Conservation (phyloP, 2,797 vertebrate genomes). For the Epinephelus malabaricus region DNA sequence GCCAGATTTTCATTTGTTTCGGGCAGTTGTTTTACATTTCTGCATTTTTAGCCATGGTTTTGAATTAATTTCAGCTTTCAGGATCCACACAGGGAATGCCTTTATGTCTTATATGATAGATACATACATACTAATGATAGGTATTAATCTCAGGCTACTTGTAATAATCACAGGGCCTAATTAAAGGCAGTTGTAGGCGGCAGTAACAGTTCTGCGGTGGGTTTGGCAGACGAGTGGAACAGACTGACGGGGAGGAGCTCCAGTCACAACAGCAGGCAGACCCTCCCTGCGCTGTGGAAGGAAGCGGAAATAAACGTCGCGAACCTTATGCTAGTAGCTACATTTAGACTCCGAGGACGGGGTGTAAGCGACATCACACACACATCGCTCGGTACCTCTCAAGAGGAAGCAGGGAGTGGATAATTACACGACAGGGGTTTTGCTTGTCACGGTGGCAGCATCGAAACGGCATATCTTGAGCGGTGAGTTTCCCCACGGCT, state of each 20-base stretch:
- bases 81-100: too few relatives aligned
- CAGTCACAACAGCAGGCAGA: slow-evolving; percentile 47
- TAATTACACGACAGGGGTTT: slow-evolving; percentile 35
- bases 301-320: slow-evolving; percentile 85
- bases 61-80: too few relatives aligned
- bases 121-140: neutral
- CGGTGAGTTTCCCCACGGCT: slow-evolving; percentile 61
- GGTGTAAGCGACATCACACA: slow-evolving; percentile 59
- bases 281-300: slow-evolving; percentile 64
- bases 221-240: slow-evolving; percentile 4
- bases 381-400: slow-evolving; percentile 56
- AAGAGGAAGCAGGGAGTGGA: slow-evolving; percentile 68
- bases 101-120: too few relatives aligned
- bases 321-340: slow-evolving; percentile 71
- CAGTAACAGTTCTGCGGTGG: neutral
- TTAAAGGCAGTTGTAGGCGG: neutral
- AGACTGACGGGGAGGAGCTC: slow-evolving; percentile 67
- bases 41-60: too few relatives aligned
- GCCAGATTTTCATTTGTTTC: too few relatives aligned
- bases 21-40: too few relatives aligned
- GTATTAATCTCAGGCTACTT: neutral
- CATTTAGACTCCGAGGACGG: slow-evolving; percentile 60
- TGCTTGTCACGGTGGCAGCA: slow-evolving; percentile 41
- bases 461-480: slow-evolving; percentile 61
- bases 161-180: neutral